phyloP scores from a whole-genome alignment of 2,113 vertebrate species.

The Tiliqua scincoides region DNA sequence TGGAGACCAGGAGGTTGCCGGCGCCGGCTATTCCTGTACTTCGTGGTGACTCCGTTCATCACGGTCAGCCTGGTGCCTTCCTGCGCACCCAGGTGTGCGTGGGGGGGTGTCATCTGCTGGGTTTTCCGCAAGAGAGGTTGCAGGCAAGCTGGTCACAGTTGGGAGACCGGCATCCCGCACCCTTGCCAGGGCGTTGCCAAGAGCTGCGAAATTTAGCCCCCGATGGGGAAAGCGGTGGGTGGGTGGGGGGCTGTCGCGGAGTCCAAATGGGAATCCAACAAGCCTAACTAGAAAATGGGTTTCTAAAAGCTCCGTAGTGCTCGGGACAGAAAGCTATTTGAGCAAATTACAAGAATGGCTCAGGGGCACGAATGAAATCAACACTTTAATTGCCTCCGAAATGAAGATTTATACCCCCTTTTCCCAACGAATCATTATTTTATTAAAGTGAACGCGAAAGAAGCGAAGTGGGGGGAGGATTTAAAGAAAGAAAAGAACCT shows the following conservation, averaged over 20 bases:
- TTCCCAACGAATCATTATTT: conserved; percentile 84
- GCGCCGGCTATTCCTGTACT: conserved; percentile 9
- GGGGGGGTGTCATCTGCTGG: not conserved
- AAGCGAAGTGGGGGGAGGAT: conserved; percentile 50
- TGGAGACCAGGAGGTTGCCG: conserved; percentile 33
- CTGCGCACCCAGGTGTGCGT: too few species aligned
- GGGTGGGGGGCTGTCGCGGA: conserved; percentile 69
- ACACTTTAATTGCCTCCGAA: conserved; percentile 98
- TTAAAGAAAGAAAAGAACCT: not conserved
- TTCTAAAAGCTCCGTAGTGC: conserved; percentile 86
- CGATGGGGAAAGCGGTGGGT: conserved; percentile 40
- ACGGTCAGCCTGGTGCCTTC: not conserved
- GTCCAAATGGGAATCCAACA: conserved; percentile 81
- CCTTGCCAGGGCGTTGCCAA: not conserved
- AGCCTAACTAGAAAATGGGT: conserved; percentile 88
- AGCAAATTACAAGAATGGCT: conserved; percentile 93
- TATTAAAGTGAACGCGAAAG: conserved; percentile 77
- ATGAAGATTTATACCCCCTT: conserved; percentile 95
- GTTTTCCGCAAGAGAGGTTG: not conserved
- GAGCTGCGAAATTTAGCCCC: conserved; percentile 48
- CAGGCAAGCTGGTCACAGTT: not conserved
- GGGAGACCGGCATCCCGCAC: not conserved
- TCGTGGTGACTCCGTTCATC: not conserved
- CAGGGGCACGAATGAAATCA: conserved; percentile 88
- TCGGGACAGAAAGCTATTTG: conserved; percentile 91